Evolutionary conservation across 2,113 vertebrate species (phyloP).

Genomic region (Cranoglanis bouderius): DNA sequence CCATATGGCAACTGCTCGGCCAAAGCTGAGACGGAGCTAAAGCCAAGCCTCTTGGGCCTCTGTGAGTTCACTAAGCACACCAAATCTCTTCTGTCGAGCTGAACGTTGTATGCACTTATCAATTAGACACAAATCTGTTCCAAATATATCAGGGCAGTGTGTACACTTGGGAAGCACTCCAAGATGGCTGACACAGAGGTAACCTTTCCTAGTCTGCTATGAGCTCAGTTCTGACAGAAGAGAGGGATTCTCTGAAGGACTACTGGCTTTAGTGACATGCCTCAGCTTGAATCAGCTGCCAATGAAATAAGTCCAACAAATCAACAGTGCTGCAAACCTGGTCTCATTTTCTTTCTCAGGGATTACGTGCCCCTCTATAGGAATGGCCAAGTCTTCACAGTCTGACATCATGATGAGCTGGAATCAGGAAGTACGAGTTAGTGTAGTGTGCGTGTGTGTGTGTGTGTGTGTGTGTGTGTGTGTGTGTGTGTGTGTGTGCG

Average conservation of each 20-base stretch:
- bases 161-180: constrained; percentile 5
- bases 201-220: constrained; percentile 28
- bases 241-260: constrained; percentile 53
- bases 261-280: constrained; percentile 61
- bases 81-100: constrained; percentile 23
- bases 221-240: constrained; percentile 40
- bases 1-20: constrained; percentile 48
- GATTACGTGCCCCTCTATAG: constrained; percentile 77
- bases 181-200: constrained; percentile 48
- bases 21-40: constrained; percentile 27
- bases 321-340: constrained; percentile 41
- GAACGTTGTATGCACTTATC: constrained; percentile 28
- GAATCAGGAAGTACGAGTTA: constrained; percentile 46
- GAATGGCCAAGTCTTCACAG: constrained; percentile 76
- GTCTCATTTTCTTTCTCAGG: constrained; percentile 60
- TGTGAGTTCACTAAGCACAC: constrained; percentile 19
- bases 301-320: constrained; percentile 60
- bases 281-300: constrained; percentile 61
- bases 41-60: constrained; percentile 40
- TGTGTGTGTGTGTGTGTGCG: constrained; percentile 16
- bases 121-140: constrained; percentile 30
- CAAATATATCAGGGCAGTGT: constrained; percentile 21
- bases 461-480: constrained; percentile 32
- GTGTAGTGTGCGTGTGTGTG: constrained; percentile 19
- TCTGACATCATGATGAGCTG: constrained; percentile 75